Conservation (phyloP, 1,140 invertebrate species). For the Drosophila kohkoa region DNA sequence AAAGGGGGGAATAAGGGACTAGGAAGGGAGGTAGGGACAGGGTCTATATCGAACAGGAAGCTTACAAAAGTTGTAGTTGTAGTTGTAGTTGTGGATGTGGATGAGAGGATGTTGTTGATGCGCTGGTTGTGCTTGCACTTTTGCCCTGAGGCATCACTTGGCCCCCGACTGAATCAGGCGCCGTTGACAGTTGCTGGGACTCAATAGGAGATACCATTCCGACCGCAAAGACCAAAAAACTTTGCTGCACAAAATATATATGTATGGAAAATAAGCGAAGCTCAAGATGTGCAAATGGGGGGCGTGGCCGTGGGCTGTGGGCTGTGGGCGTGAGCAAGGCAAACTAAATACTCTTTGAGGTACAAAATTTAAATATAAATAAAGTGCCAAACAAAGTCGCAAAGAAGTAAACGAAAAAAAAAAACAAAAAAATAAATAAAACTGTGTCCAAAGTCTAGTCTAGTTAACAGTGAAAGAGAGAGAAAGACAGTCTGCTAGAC, state of each 20-base stretch:
- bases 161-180: constrained; percentile 39
- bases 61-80: constrained; percentile 31
- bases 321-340: background rate
- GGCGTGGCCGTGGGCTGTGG: constrained; percentile 7
- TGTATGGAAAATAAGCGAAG: constrained; percentile 60
- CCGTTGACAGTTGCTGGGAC: constrained; percentile 42
- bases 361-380: constrained; percentile 82
- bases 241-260: constrained; percentile 50
- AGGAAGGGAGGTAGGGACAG: background rate
- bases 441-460: constrained; percentile 33
- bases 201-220: constrained; percentile 4
- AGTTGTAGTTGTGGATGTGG: constrained; percentile 22
- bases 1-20: no score
- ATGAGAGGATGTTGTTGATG: constrained; percentile 11
- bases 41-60: constrained; percentile 71
- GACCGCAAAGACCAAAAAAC: constrained; percentile 48
- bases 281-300: constrained; percentile 50
- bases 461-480: background rate
- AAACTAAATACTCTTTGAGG: constrained; percentile 79
- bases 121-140: constrained; percentile 30
- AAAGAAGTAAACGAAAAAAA: constrained; percentile 38
- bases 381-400: constrained; percentile 80
- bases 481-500: background rate
- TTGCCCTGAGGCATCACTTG: constrained; percentile 44
- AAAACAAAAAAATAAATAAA: constrained; percentile 1